phyloP scores from a whole-genome alignment of 2,113 vertebrate genomes.

The Gnathonemus longibarbis region DNA sequence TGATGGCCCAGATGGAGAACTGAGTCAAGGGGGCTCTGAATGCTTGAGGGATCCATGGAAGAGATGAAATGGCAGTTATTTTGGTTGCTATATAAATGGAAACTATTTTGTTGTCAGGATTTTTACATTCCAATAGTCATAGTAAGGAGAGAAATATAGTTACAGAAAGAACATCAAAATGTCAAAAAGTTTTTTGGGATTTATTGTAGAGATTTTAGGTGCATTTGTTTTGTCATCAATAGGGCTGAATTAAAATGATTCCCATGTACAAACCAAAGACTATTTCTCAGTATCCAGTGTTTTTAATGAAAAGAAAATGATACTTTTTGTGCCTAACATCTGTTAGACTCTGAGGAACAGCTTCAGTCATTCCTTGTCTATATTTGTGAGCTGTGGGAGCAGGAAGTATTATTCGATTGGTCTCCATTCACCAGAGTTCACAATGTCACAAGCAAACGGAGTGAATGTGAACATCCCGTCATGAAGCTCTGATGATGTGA shows the following conservation, averaged over 20 bases:
- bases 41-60: not conserved
- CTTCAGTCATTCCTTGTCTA: slow-evolving; percentile 63
- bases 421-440: not conserved
- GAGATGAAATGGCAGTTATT: slow-evolving; percentile 7
- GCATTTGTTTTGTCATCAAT: not conserved
- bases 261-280: slow-evolving; percentile 82
- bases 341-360: slow-evolving; percentile 56
- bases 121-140: not conserved
- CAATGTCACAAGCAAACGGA: not conserved
- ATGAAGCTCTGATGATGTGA: not conserved
- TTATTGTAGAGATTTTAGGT: slow-evolving; percentile 8
- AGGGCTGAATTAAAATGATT: slow-evolving; percentile 9
- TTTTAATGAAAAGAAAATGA: slow-evolving; percentile 56
- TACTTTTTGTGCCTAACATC: slow-evolving; percentile 86
- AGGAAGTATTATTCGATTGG: not conserved
- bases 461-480: not conserved
- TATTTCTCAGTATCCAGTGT: slow-evolving; percentile 61
- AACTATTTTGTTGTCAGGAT: not conserved
- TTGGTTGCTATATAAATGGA: not conserved
- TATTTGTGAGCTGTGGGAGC: slow-evolving; percentile 10
- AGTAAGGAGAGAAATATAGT: not conserved
- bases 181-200: slow-evolving; percentile 19
- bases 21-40: no score
- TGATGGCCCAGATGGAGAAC: not conserved
- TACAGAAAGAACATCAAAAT: not conserved